Conservation (phyloP, 1,140 invertebrate genomes). For the Camponotus floridanus region DNA sequence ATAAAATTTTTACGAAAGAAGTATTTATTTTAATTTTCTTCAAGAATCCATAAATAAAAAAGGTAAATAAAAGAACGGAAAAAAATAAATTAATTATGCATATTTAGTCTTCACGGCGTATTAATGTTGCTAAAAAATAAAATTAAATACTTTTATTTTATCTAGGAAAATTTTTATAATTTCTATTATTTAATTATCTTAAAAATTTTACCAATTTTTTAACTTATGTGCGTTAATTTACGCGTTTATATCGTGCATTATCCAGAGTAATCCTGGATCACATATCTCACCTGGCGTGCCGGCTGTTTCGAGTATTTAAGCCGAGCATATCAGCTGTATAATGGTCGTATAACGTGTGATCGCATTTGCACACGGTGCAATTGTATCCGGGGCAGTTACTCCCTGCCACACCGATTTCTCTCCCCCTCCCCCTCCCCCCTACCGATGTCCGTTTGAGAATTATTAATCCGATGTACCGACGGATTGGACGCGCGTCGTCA, state of each 20-base stretch:
- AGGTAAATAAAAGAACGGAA: too few relatives aligned
- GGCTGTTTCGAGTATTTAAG: constrained; percentile 53
- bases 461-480: constrained; percentile 46
- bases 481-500: constrained; percentile 50
- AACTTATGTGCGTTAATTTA: constrained; percentile 11
- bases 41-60: too few relatives aligned
- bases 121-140: too few relatives aligned
- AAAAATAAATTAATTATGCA: too few relatives aligned
- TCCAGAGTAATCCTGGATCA: not conserved
- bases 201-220: too few relatives aligned
- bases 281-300: not conserved
- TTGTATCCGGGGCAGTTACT: constrained; percentile 20
- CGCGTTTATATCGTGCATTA: not conserved
- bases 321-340: constrained; percentile 40
- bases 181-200: too few relatives aligned
- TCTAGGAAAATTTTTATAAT: too few relatives aligned
- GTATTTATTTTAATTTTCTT: too few relatives aligned
- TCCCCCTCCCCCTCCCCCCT: not conserved
- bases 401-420: too few relatives aligned
- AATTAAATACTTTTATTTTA: too few relatives aligned
- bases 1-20: too few relatives aligned
- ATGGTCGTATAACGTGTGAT: constrained; percentile 43
- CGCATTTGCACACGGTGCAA: constrained; percentile 38
- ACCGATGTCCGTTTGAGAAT: constrained; percentile 49
- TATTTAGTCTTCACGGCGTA: too few relatives aligned